These are phyloP conservation scores for Bombus vancouverensis DNA, from an alignment of 1,140 invertebrate species.

Conservation along the genomic window DNA sequence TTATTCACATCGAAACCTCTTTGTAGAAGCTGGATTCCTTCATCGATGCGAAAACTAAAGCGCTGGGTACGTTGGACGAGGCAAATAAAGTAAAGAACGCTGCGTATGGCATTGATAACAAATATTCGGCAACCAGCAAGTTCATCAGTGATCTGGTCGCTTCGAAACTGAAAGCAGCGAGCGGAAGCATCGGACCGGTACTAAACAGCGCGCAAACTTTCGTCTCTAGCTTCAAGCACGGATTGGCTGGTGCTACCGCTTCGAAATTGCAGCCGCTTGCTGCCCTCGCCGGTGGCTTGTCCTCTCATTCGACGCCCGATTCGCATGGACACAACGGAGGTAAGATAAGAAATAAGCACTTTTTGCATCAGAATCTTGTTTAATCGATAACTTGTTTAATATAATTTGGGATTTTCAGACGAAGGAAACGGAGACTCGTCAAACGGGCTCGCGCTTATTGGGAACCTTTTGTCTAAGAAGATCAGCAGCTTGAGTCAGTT, in stretches of 20 bases:
- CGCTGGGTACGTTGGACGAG: constrained; percentile 86
- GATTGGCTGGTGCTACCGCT: constrained; percentile 71
- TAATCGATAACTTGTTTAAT: neutral
- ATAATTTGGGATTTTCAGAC: constrained; percentile 12
- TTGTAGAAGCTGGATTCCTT: constrained; percentile 89
- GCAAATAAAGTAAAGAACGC: constrained; percentile 89
- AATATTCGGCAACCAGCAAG: constrained; percentile 73
- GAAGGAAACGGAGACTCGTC: constrained; percentile 13
- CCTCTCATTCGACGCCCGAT: constrained; percentile 17
- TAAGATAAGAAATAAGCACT: neutral
- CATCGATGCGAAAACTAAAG: constrained; percentile 88
- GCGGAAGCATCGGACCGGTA: constrained; percentile 75
- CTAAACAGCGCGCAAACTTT: constrained; percentile 78
- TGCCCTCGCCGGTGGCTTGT: constrained; percentile 72
- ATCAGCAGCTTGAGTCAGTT: constrained; percentile 55
- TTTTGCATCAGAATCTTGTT: too few species aligned
- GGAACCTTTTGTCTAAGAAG: constrained; percentile 64
- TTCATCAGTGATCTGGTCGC: constrained; percentile 74
- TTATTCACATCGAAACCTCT: neutral
- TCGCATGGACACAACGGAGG: neutral
- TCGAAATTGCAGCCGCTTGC: constrained; percentile 78
- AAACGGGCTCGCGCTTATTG: constrained; percentile 38
- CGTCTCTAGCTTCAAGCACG: constrained; percentile 66
- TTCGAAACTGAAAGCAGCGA: constrained; percentile 73
- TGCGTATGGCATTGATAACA: constrained; percentile 86